Percentiles rank a stretch among this genome's conserved stretches.
Conservation (phyloP, 2,113 vertebrate species). For the Sinosuthora webbiana region DNA sequence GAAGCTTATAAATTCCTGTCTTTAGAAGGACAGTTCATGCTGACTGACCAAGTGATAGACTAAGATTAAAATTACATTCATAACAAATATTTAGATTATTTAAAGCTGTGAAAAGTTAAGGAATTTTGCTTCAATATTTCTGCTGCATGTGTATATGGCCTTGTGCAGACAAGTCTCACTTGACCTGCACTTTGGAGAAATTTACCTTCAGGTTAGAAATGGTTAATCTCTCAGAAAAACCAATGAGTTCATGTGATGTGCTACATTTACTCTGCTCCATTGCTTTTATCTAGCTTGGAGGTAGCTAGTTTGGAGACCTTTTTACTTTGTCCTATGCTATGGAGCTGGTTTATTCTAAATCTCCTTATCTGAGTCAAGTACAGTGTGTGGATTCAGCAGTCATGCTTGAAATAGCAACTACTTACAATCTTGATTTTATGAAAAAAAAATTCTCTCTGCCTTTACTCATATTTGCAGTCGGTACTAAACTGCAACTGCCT, state of each 20-base stretch:
- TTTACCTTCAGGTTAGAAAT: not conserved
- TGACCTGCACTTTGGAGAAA: not conserved
- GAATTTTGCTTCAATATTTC: not conserved
- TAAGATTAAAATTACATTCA: not conserved
- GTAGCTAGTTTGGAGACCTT: not conserved
- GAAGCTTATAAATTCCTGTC: not conserved
- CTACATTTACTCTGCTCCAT: not conserved
- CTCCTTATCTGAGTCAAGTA: not conserved
- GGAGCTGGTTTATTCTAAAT: not conserved
- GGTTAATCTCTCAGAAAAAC: not conserved
- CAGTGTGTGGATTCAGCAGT: not conserved
- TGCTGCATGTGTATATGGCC: not conserved
- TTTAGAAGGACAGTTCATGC: not conserved
- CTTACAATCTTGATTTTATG: not conserved
- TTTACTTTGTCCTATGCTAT: not conserved
- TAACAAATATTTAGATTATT: not conserved
- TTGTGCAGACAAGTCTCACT: not conserved
- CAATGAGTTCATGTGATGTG: not conserved
- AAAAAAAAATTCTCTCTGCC: not conserved
- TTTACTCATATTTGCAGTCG: not conserved
- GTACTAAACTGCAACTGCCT: not conserved
- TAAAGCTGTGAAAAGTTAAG: not conserved
- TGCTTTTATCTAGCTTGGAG: not conserved
- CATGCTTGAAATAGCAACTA: not conserved
- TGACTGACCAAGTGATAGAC: not conserved